Evolutionary conservation across 2,113 vertebrate species (phyloP), one percentile per base, ranked within the genome.

Genomic region (Rhea pennata): DNA sequence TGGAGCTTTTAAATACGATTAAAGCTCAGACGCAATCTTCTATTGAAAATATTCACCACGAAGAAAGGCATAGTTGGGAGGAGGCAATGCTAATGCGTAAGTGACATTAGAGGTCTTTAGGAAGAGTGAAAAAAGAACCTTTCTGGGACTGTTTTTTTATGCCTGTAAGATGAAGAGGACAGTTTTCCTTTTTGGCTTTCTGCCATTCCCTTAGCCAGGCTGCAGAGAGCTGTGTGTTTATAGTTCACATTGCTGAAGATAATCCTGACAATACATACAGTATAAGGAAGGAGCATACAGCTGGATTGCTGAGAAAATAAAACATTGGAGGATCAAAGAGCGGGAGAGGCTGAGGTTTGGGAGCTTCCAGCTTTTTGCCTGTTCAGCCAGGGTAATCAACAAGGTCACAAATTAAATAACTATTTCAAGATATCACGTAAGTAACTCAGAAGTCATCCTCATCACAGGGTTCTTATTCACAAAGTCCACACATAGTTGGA

Each of bases 251-350:
- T 51, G 44, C 50, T 82, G 58, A 79, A 96, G 94, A 96, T 85
- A 91, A 91, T 95, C 87, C 92, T 44, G 56, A 95, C 97, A 97
- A 96, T 94, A 88, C 80, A 80, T 77, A 86, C 92, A 67, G 72
- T 84, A 95, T 94, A 75, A 75, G 26, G 76, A 75, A 75, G 26
- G 76, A 90, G 84, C 92, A 84, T 87, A 80, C 75, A 96, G 78
- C 58, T 77, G 92, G 77, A 36, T 89, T 53, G 78, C 83, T 96
- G 93, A 93, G 96, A 96, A 97, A 96, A 91, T 93, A 97, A 97
- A 96, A 91, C 86, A 75, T 73, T 65, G 85, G 46, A 79, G 69
- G 86, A 91, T 94, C 88, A 96, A 96, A 95, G 95, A 91, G 85
- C 24, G 92, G 71, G 44, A 22, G 26, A 94, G 75, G 75, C 87